Evolutionary conservation across 92 coral and sea anemone genomes (phyloP).

Genomic region (Phenganax marumi): DNA sequence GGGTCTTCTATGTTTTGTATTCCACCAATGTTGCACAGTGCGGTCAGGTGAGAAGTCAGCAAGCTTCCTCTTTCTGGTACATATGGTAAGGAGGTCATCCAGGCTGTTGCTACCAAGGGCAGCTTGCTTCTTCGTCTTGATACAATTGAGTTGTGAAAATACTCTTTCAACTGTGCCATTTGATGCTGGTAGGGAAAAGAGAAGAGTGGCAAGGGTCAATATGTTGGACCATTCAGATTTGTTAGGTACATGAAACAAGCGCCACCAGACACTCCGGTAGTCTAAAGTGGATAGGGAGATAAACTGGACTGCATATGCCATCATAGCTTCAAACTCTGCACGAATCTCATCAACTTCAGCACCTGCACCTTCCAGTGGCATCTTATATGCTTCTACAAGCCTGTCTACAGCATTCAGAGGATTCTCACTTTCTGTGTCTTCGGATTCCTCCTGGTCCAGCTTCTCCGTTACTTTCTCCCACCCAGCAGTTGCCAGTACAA

Average conservation of each 20-base stretch:
- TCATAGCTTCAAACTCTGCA: constrained; percentile 34
- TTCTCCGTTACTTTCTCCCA: constrained; percentile 60
- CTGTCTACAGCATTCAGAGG: constrained; percentile 31
- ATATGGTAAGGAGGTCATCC: constrained; percentile 53
- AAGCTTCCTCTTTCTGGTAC: constrained; percentile 49
- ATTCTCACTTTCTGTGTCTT: constrained; percentile 27
- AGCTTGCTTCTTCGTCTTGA: constrained; percentile 68
- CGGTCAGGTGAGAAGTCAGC: constrained; percentile 61
- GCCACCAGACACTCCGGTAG: constrained; percentile 67
- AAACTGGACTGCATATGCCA: constrained; percentile 35
- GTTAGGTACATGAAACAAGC: constrained; percentile 60
- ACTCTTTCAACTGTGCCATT: constrained; percentile 81
- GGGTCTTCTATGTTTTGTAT: constrained; percentile 54
- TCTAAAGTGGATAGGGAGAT: constrained; percentile 61
- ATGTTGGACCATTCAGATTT: constrained; percentile 62
- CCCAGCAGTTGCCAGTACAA: constrained; percentile 63
- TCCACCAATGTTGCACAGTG: constrained; percentile 57
- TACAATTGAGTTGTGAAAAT: constrained; percentile 66
- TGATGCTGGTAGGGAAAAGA: constrained; percentile 68
- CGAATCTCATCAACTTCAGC: constrained; percentile 34
- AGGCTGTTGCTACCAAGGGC: constrained; percentile 60
- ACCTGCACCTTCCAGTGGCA: constrained; percentile 43
- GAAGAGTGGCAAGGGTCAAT: constrained; percentile 62
- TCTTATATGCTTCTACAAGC: constrained; percentile 37
- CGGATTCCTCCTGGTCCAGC: constrained; percentile 19